These are phyloP conservation scores for Podarcis lilfordi DNA, from an alignment of 2,797 vertebrate species.

Conservation along the genomic window DNA sequence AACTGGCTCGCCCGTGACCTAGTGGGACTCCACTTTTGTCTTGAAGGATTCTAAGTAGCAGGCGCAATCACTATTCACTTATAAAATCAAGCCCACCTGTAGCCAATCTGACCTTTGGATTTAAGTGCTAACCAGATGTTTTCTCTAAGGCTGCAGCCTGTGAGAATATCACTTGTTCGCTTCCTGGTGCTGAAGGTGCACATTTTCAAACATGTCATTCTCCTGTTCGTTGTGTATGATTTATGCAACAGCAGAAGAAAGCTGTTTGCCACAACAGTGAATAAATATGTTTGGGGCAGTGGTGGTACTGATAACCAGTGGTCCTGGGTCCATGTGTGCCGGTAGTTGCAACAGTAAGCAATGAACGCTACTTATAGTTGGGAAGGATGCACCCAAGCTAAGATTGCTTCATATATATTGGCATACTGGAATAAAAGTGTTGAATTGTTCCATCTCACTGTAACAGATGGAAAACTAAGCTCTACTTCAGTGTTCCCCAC, in stretches of 20 bases:
- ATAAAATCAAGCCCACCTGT: background rate
- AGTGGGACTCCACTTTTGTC: background rate
- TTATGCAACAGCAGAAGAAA: too few species aligned
- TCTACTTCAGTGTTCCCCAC: slow-evolving; percentile 45
- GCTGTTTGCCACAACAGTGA: too few species aligned
- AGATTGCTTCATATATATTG: slow-evolving; percentile 55
- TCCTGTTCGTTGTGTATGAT: too few species aligned
- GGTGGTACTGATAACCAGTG: too few species aligned
- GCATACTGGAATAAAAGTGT: slow-evolving; percentile 26
- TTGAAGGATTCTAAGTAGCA: background rate
- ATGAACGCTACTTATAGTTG: slow-evolving; percentile 24
- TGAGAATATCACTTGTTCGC: background rate
- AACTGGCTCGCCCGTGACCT: background rate
- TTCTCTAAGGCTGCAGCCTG: background rate
- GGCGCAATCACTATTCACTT: background rate
- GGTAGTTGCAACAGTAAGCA: slow-evolving; percentile 35
- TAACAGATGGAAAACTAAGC: slow-evolving; percentile 60
- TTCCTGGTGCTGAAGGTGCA: background rate
- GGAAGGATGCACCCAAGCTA: background rate
- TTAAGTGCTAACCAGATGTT: background rate
- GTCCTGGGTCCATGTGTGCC: background rate
- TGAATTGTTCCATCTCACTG: slow-evolving; percentile 31
- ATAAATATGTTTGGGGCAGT: too few species aligned
- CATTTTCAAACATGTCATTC: background rate
- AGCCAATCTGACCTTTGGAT: background rate